Base-by-base conservation (phyloP, 2,888 invertebrate species). In the Hymenopus coronatus region DNA sequence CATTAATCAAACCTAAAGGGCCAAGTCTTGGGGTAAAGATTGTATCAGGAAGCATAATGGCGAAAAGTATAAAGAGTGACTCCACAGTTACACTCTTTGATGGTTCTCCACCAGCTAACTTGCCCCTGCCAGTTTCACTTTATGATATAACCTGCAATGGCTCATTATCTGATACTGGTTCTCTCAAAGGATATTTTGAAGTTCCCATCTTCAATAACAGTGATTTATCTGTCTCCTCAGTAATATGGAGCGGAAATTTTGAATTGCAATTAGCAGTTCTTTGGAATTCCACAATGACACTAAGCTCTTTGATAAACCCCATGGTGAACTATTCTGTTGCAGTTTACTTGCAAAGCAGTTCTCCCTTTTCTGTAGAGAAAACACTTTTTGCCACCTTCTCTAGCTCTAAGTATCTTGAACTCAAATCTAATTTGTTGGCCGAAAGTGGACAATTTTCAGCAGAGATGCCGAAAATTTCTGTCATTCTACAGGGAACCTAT, bases 401-500 rank as follows among this genome's bases (percentile, higher is more conserved):
- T 70, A 70, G 25, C 6, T 70, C 54, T 4, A 70, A 70, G 25
- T 70, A 70, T 25, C 20, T 25, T 70, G 54, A 70, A 70, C 54
- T 70, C 20, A 70, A 70, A 70, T 15, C 54, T 25, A 70, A 70
- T 70, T 20, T 70, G 20, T 20, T 70, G 20, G 54, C 15, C 6
- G 20, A 70, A 70, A 70, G 20, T 25, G 25, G 25, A 25, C 20
- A 70, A 70, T 70, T 20, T 20, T 70, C 54, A 15, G 6, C 54
- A 3, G 1, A 20, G 20, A 4, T 25, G 4, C 54, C 54, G 20
- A 83, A 84, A 25, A 46, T 88, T 7, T 89, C 90, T 7, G 82
- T 90, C 70, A 87, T 90, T 27, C 85, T 90, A 54, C 89, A 89
- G 89, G 90, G 90, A 27, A 88, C 54, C 15, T 90, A 89, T 81